A percentile compares a stretch with the other conserved stretches of the same genome.
Evolutionary conservation across 2,797 vertebrate genomes (phyloP).

Genomic region (Channallabes apus): DNA sequence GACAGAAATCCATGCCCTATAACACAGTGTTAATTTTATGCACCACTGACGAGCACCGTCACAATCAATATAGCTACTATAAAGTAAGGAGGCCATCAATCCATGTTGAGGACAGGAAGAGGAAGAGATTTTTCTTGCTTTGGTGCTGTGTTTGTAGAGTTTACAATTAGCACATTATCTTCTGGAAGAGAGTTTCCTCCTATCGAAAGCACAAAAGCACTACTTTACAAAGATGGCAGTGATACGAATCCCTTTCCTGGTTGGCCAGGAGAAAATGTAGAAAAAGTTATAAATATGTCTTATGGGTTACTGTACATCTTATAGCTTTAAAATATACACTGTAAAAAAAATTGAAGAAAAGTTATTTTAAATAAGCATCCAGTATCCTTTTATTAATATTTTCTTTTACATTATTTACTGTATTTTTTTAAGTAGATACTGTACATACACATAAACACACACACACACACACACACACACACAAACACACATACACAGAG

Average conservation of each 20-base stretch:
- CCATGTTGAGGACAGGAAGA: constrained; percentile 63
- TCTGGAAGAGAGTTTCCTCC: constrained; percentile 34
- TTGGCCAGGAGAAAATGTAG: not conserved
- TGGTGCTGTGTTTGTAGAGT: constrained; percentile 40
- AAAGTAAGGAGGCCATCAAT: constrained; percentile 75
- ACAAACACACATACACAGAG: no score
- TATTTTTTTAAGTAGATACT: not conserved
- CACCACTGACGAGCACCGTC: constrained; percentile 74
- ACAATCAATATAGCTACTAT: constrained; percentile 76
- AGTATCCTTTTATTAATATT: not conserved
- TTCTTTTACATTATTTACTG: not conserved
- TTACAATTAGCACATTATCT: constrained; percentile 47
- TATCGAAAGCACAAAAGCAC: constrained; percentile 5
- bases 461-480: no score
- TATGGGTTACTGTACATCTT: not conserved
- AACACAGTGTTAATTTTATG: constrained; percentile 84
- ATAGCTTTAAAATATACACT: not conserved
- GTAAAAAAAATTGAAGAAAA: not conserved
- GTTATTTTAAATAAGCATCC: no score
- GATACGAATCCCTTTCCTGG: constrained; percentile 18
- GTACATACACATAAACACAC: no score
- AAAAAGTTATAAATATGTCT: not conserved
- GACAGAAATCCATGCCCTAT: constrained; percentile 79
- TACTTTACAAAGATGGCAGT: constrained; percentile 8
- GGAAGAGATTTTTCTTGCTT: constrained; percentile 53